A percentile compares a stretch with the other conserved stretches of the same genome.
These are phyloP conservation scores for Zophobas morio DNA, from an alignment of 1,140 invertebrate species.

Conservation along the genomic window DNA sequence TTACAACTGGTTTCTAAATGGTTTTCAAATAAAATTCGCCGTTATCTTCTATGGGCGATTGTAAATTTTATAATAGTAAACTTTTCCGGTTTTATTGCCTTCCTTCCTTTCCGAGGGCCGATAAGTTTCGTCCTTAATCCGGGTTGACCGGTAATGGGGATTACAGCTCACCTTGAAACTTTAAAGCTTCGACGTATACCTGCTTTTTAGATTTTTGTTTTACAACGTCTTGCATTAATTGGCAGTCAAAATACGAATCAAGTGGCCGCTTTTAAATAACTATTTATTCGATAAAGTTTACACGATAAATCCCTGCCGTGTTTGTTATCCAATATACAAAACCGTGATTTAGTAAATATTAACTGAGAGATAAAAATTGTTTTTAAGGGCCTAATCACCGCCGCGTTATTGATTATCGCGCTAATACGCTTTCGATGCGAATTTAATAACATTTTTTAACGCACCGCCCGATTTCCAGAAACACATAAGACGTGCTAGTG, in stretches of 20 bases:
- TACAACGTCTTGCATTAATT: conserved; percentile 4
- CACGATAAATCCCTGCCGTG: conserved; percentile 22
- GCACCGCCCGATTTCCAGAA: conserved; percentile 9
- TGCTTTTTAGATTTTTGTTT: background rate
- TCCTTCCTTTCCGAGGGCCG: conserved; percentile 15
- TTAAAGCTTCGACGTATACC: conserved; percentile 4
- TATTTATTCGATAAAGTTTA: conserved; percentile 36
- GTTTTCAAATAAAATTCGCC: conserved; percentile 7
- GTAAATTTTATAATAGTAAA: conserved; percentile 32
- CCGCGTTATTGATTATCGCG: conserved; percentile 16
- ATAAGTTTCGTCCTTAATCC: conserved; percentile 25
- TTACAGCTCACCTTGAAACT: conserved; percentile 28
- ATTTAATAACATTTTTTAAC: conserved; percentile 2
- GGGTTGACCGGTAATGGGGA: conserved; percentile 21
- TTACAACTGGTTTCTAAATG: conserved; percentile 4
- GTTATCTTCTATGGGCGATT: conserved; percentile 8
- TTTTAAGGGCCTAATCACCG: conserved; percentile 32
- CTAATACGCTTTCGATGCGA: conserved; percentile 13
- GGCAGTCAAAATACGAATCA: background rate
- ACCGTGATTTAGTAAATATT: conserved; percentile 36
- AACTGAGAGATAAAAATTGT: conserved; percentile 34
- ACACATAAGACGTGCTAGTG: background rate
- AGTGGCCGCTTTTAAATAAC: conserved; percentile 24
- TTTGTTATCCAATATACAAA: conserved; percentile 26
- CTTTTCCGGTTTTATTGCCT: conserved; percentile 16